A percentile compares a stretch with the other conserved stretches of the same genome.
phyloP scores from a whole-genome alignment of 2,113 vertebrate genomes.

The Sisor rabdophorus region DNA sequence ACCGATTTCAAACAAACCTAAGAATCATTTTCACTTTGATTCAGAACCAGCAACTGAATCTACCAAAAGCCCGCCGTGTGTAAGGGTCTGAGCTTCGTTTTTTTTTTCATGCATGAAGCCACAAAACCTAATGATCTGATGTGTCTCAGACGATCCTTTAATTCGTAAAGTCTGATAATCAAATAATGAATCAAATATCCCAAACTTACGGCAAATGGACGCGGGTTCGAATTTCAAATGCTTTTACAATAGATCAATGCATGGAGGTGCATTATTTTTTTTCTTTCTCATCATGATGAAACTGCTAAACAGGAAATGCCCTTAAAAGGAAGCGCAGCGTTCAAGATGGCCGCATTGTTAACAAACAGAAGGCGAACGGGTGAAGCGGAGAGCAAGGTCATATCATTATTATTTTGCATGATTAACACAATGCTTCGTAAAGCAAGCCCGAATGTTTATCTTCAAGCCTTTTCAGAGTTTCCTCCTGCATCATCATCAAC shows the following conservation, averaged over 20 bases:
- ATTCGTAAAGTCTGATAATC: too few relatives aligned
- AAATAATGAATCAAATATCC: neutral
- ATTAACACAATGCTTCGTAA: neutral
- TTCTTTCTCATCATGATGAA: neutral
- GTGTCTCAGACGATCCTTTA: too few relatives aligned
- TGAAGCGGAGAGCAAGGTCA: neutral
- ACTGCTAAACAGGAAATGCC: constrained; percentile 36
- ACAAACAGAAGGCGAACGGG: neutral
- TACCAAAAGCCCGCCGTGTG: too few relatives aligned
- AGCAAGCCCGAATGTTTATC: neutral
- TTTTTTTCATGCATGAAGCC: neutral
- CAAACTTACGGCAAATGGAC: neutral
- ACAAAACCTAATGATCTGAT: neutral
- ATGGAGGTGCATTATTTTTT: neutral
- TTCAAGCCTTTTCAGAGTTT: neutral
- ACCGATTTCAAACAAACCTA: neutral
- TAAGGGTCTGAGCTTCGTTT: too few relatives aligned
- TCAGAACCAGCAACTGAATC: neutral
- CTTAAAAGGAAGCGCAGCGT: constrained; percentile 21
- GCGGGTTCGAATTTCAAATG: neutral
- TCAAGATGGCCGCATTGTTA: neutral
- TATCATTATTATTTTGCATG: neutral
- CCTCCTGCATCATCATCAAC: neutral
- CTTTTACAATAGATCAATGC: neutral
- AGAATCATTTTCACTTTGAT: neutral